A percentile compares a stretch with the other conserved stretches of the same genome.
phyloP scores from a whole-genome alignment of 1,140 invertebrate genomes.

The Dinoponera quadriceps region DNA sequence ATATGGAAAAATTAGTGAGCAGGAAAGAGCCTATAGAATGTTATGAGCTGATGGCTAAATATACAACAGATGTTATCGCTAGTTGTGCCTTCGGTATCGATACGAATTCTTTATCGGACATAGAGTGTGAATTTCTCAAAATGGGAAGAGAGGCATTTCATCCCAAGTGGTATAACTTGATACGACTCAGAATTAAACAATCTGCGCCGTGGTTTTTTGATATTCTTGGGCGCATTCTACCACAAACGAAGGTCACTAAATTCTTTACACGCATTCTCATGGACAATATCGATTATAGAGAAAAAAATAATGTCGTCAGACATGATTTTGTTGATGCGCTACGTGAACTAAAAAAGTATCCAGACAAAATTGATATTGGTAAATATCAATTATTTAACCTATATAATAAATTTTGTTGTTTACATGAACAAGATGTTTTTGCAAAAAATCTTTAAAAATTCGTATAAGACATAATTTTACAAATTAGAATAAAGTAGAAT shows the following conservation, averaged over 20 bases:
- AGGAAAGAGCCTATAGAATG: conserved; percentile 82
- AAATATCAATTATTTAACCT: conserved; percentile 82
- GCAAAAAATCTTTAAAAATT: too few relatives aligned
- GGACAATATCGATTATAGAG: conserved; percentile 84
- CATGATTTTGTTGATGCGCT: conserved; percentile 87
- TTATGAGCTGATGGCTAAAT: conserved; percentile 84
- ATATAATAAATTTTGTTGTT: too few relatives aligned
- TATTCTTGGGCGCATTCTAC: conserved; percentile 62
- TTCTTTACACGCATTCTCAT: conserved; percentile 84
- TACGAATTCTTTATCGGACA: conserved; percentile 83
- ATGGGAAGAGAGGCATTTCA: conserved; percentile 80
- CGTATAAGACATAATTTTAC: too few relatives aligned
- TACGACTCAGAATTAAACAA: conserved; percentile 73
- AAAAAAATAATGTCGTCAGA: conserved; percentile 83
- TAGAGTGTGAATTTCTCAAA: conserved; percentile 83
- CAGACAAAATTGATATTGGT: conserved; percentile 65
- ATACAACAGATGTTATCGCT: conserved; percentile 86
- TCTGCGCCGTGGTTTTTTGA: conserved; percentile 69
- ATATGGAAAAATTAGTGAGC: conserved; percentile 76
- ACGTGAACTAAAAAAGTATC: conserved; percentile 83
- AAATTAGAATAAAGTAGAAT: too few relatives aligned
- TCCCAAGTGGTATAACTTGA: conserved; percentile 82
- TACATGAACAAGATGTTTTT: too few relatives aligned
- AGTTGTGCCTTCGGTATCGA: conserved; percentile 79
- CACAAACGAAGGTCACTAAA: conserved; percentile 77